These are phyloP conservation scores for Hyla sarda DNA, from an alignment of 2,113 vertebrate species.

Conservation along the genomic window DNA sequence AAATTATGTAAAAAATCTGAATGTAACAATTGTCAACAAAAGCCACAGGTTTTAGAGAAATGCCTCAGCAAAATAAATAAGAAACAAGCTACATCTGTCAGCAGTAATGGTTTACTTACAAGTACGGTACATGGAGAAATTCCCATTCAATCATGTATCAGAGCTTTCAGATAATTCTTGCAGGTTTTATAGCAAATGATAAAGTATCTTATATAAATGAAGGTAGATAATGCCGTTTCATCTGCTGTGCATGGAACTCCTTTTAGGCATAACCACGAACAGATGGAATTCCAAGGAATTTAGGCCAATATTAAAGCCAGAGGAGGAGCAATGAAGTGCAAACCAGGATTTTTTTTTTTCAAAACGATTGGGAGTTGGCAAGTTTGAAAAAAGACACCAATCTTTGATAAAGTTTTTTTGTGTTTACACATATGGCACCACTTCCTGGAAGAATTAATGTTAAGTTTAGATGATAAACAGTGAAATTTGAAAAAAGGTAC, in stretches of 20 bases:
- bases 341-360: no score
- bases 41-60: not conserved
- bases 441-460: no score
- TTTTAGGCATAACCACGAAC: not conserved
- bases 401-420: no score
- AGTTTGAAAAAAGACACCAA: no score
- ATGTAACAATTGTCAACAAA: no score
- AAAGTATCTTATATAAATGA: conserved; percentile 2
- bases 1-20: no score
- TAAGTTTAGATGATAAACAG: no score
- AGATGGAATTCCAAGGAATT: not conserved
- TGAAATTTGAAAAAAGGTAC: no score
- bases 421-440: no score
- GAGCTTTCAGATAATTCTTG: not conserved
- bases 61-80: not conserved
- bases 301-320: no score
- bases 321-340: no score
- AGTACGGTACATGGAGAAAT: not conserved
- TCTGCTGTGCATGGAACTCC: not conserved
- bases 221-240: not conserved
- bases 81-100: not conserved
- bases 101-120: not conserved
- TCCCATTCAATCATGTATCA: not conserved
- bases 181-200: not conserved
- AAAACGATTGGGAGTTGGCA: no score